Evolutionary conservation across 2,797 vertebrate species (phyloP).

Genomic region (Coregonus ussuriensis): DNA sequence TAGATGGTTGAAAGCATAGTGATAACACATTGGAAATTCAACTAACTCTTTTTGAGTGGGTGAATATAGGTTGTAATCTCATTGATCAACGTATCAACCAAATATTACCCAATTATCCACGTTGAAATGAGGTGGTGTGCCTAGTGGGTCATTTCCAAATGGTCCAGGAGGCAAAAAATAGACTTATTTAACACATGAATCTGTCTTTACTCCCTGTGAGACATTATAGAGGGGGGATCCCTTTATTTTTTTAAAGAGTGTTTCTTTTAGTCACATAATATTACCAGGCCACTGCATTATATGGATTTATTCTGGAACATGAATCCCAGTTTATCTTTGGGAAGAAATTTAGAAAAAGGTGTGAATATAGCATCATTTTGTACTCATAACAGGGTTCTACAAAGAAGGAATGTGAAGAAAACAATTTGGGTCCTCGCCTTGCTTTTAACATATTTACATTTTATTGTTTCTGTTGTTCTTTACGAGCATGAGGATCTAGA

Average conservation of each 20-base stretch:
- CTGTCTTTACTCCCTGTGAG: slow-evolving; percentile 59
- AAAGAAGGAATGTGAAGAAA: slow-evolving; percentile 41
- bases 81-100: no score
- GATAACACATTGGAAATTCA: no score
- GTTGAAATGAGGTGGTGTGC: slow-evolving; percentile 48
- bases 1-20: no score
- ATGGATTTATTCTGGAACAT: slow-evolving; percentile 54
- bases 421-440: slow-evolving; percentile 4
- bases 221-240: slow-evolving; percentile 63
- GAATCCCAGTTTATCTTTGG: slow-evolving; percentile 59
- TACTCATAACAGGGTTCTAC: slow-evolving; percentile 3
- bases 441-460: not conserved
- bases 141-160: slow-evolving; percentile 51
- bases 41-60: no score
- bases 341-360: slow-evolving; percentile 51
- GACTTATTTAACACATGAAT: slow-evolving; percentile 74
- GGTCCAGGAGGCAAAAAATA: slow-evolving; percentile 69
- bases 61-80: no score
- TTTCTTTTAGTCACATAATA: slow-evolving; percentile 75
- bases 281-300: slow-evolving; percentile 69
- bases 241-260: slow-evolving; percentile 72
- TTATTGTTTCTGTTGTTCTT: not conserved
- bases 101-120: no score
- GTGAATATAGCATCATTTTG: slow-evolving; percentile 56
- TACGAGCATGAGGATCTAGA: not conserved